phyloP scores from a whole-genome alignment of 2,113 vertebrate species.

The Colinus virginianus region DNA sequence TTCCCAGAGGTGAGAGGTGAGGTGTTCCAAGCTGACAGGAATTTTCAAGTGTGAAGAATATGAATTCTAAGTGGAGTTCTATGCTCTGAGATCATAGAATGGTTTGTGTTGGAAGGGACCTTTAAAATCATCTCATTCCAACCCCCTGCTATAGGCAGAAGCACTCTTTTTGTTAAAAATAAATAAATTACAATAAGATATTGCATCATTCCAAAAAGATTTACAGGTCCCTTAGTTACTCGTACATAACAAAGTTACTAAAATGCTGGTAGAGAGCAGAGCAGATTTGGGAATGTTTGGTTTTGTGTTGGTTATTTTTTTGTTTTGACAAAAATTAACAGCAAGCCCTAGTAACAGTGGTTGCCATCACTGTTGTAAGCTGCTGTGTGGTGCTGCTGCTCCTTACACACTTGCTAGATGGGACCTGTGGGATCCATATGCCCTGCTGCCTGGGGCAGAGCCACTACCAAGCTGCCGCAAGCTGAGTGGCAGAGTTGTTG shows the following conservation, averaged over 20 bases:
- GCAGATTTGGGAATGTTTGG: neutral
- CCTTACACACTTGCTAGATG: neutral
- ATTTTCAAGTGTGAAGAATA: neutral
- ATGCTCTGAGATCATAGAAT: neutral
- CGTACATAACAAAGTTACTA: neutral
- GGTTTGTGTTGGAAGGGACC: no score
- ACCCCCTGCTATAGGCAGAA: no score
- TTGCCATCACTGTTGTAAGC: neutral
- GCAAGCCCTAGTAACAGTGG: neutral
- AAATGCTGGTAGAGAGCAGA: neutral
- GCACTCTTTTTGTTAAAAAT: neutral
- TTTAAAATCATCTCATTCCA: no score
- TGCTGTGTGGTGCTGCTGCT: neutral
- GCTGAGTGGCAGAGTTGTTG: neutral
- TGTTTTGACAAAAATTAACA: neutral
- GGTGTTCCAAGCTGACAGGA: neutral
- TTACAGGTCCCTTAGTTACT: neutral
- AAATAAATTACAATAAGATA: neutral
- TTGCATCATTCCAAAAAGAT: neutral
- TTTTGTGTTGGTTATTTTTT: neutral
- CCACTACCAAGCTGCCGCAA: no score
- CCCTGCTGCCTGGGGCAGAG: neutral
- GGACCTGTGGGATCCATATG: neutral
- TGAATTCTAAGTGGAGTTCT: neutral
- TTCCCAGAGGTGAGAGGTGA: neutral